A percentile compares a stretch with the other conserved stretches of the same genome.
These are phyloP conservation scores for Hololepta plana DNA, from an alignment of 2,888 invertebrate genomes.

Conservation along the genomic window DNA sequence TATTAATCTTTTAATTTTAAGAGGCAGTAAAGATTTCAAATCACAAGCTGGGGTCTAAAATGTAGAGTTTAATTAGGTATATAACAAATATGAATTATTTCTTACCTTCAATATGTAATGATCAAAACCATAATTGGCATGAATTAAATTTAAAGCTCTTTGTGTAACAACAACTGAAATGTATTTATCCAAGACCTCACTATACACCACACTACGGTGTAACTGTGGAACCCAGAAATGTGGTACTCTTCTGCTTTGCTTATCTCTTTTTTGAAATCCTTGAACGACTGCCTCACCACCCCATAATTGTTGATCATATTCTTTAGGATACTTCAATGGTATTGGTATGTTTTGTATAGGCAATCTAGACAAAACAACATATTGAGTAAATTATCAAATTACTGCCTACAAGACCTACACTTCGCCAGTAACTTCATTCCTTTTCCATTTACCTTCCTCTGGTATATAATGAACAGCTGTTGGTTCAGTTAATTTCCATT, in stretches of 20 bases:
- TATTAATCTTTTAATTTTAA: constrained; percentile 73
- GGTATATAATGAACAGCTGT: constrained; percentile 51
- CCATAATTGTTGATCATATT: constrained; percentile 79
- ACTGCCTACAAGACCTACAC: constrained; percentile 30
- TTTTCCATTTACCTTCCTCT: constrained; percentile 52
- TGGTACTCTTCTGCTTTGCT: constrained; percentile 46
- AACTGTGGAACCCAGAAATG: constrained; percentile 79
- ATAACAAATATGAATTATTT: constrained; percentile 6
- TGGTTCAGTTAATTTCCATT: constrained; percentile 55
- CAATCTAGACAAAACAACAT: constrained; percentile 23
- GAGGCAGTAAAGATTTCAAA: constrained; percentile 65
- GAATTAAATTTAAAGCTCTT: constrained; percentile 66
- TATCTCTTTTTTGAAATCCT: constrained; percentile 57
- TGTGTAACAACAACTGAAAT: constrained; percentile 70
- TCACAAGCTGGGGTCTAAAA: constrained; percentile 79
- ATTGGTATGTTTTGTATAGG: constrained; percentile 62
- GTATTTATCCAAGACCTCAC: constrained; percentile 75
- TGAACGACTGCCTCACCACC: constrained; percentile 90
- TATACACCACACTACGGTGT: constrained; percentile 65
- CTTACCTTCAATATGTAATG: constrained; percentile 72
- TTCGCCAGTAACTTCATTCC: constrained; percentile 54
- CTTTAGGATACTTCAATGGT: constrained; percentile 57
- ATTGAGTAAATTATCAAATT: neutral
- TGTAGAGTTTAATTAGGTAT: constrained; percentile 4
- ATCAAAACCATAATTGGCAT: constrained; percentile 85